Base-by-base conservation (phyloP, 1,140 invertebrate species). In the Bombus soroeensis region DNA sequence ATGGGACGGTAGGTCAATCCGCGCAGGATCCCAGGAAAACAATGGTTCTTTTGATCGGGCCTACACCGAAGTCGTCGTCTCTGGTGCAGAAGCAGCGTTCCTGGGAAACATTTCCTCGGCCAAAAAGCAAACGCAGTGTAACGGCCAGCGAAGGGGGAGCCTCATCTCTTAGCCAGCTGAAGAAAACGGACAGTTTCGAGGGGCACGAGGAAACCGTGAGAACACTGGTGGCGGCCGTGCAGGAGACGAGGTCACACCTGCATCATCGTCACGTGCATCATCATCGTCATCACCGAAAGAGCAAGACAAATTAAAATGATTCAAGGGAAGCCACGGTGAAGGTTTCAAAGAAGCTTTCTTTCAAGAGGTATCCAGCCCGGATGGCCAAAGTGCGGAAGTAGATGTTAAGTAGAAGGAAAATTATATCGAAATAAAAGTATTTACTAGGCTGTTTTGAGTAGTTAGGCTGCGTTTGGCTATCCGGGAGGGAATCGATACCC, bases 121-220 rank as follows among this genome's bases (percentile, higher is more conserved):
- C 96, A 8, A 96, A 96, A 89, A 95, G 85, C 85, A 95, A 95
- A 88, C 92, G 94, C 25, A 85, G 70, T 68, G 74, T 87, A 28
- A 34, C 89, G 2, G 84, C 91, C 4, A 86, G 87, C 10, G 78
- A 73, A 18, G 84, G 82, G 3, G 88, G 86, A 22, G 89, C 89
- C 28, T 83, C 86, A 37, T 92, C 89, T 1, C 89, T 94, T 32
- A 94, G 94, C 10, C 94, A 96, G 37, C 88, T 97, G 28, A 95
- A 96, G 80, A 97, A 97, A 92, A 96, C 96, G 3, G 96, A 97
- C 89, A 97, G 96, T 91, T 97, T 97, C 91, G 96, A 97, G 93
- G 97, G 97, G 5, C 97, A 97, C 92, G 97, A 97, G 92, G 97
- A 97, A 90, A 97, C 97, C 10, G 97, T 97, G 9, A 95, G 97